These are phyloP conservation scores for Petrolisthes cinctipes DNA, from an alignment of 2,888 invertebrate species.

Conservation along the genomic window DNA sequence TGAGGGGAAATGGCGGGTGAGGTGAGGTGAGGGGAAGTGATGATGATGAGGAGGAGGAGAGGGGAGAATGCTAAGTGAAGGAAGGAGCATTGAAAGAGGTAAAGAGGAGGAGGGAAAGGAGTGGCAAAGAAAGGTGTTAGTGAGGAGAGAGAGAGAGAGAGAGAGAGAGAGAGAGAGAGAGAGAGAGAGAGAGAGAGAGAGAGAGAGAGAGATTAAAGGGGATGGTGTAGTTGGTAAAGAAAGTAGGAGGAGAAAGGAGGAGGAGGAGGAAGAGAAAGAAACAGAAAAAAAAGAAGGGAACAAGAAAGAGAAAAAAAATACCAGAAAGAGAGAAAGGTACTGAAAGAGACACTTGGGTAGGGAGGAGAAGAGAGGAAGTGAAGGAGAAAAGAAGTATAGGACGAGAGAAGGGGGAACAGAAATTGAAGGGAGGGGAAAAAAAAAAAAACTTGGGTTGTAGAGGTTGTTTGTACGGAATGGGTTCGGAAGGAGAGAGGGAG, in stretches of 20 bases:
- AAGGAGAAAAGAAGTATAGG: background rate
- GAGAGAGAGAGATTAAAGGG: background rate
- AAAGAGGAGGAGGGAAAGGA: background rate
- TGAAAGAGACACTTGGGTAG: background rate
- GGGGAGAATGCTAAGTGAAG: background rate
- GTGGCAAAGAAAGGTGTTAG: background rate
- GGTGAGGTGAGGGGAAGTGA: background rate
- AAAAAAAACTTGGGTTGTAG: too few relatives aligned
- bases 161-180: background rate
- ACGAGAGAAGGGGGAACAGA: background rate
- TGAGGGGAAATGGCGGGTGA: background rate
- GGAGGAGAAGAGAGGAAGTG: background rate
- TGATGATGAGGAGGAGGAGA: background rate
- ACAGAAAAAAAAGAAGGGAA: background rate
- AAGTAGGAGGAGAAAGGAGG: background rate
- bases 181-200: background rate
- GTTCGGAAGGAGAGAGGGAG: too few relatives aligned
- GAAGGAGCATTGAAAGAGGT: too few relatives aligned
- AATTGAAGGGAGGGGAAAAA: too few relatives aligned
- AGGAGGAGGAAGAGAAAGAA: background rate
- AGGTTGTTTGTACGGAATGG: too few relatives aligned
- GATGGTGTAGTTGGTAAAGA: background rate
- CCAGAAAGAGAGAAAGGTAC: background rate
- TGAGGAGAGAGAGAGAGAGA: background rate
- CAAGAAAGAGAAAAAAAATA: background rate